Base-by-base conservation (phyloP, 2,797 vertebrate species). In the Catostomus latipinnis region DNA sequence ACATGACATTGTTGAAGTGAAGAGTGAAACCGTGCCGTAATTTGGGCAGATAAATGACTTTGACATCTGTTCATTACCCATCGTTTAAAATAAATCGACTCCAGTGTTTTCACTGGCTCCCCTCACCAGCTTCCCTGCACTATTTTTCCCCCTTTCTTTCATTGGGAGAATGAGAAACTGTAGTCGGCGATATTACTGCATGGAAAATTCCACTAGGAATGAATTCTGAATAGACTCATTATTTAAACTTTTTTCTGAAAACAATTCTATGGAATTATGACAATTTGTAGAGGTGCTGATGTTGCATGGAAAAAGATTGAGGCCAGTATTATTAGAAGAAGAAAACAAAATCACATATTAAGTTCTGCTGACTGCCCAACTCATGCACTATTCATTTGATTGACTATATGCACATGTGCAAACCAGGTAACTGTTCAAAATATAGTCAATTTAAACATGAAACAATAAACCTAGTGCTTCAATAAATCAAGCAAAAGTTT, bases 141-240 rank as follows among this genome's bases (percentile, higher is more conserved):
- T 50, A 82, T 85, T 83, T 85, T 84, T 84, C 78, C 80, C 60
- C 22, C 52, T 34, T 54, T 73, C 60, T 76, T 81, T 85, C 85
- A 93, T 91, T 92, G 92, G 93, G 53, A 87, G 88, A 79, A 91
- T 85, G 71, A 87, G 88, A 88, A 89, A 88, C 91, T 87, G 85
- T 78, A 87, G 90, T 89, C 91, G 78, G 90, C 91, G 86, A 90
- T 93, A 93, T 94, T 91, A 94, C 93, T 89, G 84, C 90, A 93
- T 93, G 94, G 93, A 94, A 94, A 93, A 94, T 95, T 94, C 93
- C 93, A 91, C 84, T 72, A 82, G 65, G 81, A 82, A 89, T 74
- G 72, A 82, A 86, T 78, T 83, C 76, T 79, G 84, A 86, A 84
- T 86, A 84, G 74, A 76, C 74, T 84, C 82, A 84, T 85, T 86